phyloP scores from a whole-genome alignment of 2,113 vertebrate genomes.

The Ceyx margarethae region DNA sequence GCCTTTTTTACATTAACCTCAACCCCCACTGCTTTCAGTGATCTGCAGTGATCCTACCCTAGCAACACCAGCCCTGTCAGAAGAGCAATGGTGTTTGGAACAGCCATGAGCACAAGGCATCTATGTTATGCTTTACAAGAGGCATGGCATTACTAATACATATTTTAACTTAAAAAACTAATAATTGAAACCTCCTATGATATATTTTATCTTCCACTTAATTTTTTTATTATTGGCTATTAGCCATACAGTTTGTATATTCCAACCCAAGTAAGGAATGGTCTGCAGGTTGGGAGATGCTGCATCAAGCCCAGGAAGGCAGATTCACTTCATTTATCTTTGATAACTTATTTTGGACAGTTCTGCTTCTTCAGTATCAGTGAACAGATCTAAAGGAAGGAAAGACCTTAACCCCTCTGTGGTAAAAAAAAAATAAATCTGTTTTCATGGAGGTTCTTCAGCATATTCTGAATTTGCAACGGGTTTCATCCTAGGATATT shows the following conservation, averaged over 20 bases:
- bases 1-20: not conserved
- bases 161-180: not conserved
- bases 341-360: not conserved
- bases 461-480: not conserved
- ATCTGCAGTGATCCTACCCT: not conserved
- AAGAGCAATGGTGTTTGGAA: not conserved
- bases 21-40: rapidly evolving
- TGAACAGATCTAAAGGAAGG: not conserved
- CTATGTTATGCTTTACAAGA: not conserved
- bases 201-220: not conserved
- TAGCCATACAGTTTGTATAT: not conserved
- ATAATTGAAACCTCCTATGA: not conserved
- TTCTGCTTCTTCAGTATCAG: not conserved
- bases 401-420: not conserved
- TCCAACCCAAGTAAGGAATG: not conserved
- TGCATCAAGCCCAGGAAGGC: not conserved
- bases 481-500: not conserved
- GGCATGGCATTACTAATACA: not conserved
- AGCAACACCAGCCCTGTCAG: not conserved
- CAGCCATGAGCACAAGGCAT: not conserved
- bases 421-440: not conserved
- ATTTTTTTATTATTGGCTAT: not conserved
- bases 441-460: not conserved
- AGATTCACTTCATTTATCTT: not conserved
- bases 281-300: not conserved